Base-by-base conservation (phyloP, 1,140 invertebrate species). In the Teleogryllus occipitalis region DNA sequence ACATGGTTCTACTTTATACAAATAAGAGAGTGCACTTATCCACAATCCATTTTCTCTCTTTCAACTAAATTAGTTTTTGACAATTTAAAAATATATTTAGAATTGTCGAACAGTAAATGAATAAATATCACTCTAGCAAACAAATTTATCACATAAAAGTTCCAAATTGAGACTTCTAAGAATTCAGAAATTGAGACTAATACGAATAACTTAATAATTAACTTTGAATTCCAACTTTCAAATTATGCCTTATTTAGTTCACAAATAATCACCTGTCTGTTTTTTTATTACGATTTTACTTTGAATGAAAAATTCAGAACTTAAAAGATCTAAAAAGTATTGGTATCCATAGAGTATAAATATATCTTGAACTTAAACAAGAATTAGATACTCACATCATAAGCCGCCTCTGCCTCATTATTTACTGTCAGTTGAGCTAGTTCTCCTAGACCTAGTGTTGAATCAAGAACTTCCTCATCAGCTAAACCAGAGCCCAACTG, bases 341-440 rank as follows among this genome's bases (percentile, higher is more conserved):
- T 39, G 27, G 27, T 39, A 39, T 39, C 5, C 27, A 39, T 5
- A 39, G 27, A 39, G 27, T 39, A 5, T 39, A 39, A 39, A 39
- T 39, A 39, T 39, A 39, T 39, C 27, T 39, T 5, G 5, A 39
- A 2, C 27, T 39, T 39, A 39, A 39, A 39, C 27, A 12, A 74
- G 48, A 76, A 78, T 7, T 14, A 7, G n/a, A 10, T n/a, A 87
- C 89, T 90, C 85, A 96, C 94, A 89, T 98, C 96, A 86, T 97
- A 98, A 49, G 91, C 89, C 80, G 93, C 92, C 85, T 98, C 97
- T 22, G 96, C 94, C 87, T 99, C 97, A 90, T 98, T 98, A 87
- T 95, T 97, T 81, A 98, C 96, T 77, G 97, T 98, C 80, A 99
- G 90, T 87, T 97, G 95, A 75, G 97, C 97, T 84, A 99, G 89